Evolutionary conservation across 2,113 vertebrate species (phyloP).

Genomic region (Leuciscus idus): DNA sequence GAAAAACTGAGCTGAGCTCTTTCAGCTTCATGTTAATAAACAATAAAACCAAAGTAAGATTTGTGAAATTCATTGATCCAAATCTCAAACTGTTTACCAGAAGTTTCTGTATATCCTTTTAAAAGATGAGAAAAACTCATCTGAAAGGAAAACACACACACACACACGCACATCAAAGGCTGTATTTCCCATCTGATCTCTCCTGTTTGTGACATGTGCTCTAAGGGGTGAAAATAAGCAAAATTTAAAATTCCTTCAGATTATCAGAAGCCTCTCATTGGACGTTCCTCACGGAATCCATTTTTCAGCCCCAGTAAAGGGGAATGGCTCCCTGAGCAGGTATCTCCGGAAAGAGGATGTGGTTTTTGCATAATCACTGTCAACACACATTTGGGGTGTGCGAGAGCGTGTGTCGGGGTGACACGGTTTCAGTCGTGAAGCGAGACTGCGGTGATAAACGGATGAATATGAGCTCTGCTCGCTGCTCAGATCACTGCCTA

Average conservation of each 20-base stretch:
- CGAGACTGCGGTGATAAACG: slow-evolving; percentile 72
- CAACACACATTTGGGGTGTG: slow-evolving; percentile 80
- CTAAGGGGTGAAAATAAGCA: slow-evolving; percentile 64
- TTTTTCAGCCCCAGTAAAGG: slow-evolving; percentile 77
- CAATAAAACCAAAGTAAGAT: background rate
- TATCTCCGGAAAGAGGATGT: slow-evolving; percentile 75
- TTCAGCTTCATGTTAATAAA: background rate
- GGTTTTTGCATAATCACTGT: slow-evolving; percentile 87
- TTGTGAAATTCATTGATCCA: slow-evolving; percentile 4
- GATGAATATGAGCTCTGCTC: slow-evolving; percentile 74
- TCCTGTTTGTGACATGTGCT: slow-evolving; percentile 69
- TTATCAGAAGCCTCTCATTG: slow-evolving; percentile 64
- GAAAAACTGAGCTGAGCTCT: background rate
- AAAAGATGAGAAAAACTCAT: slow-evolving; percentile 23
- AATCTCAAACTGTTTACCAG: slow-evolving; percentile 34
- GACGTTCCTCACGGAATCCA: slow-evolving; percentile 57
- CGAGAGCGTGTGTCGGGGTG: slow-evolving; percentile 77
- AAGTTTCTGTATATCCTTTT: slow-evolving; percentile 65
- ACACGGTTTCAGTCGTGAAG: slow-evolving; percentile 71
- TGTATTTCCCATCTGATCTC: slow-evolving; percentile 67
- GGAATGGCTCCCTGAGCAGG: slow-evolving; percentile 74
- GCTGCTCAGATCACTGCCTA: slow-evolving; percentile 74
- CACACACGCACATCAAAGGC: slow-evolving; percentile 66
- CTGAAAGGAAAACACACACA: slow-evolving; percentile 25
- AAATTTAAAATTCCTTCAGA: slow-evolving; percentile 72